Evolutionary conservation across 1,140 invertebrate genomes (phyloP).

Genomic region (Drosophila teissieri): DNA sequence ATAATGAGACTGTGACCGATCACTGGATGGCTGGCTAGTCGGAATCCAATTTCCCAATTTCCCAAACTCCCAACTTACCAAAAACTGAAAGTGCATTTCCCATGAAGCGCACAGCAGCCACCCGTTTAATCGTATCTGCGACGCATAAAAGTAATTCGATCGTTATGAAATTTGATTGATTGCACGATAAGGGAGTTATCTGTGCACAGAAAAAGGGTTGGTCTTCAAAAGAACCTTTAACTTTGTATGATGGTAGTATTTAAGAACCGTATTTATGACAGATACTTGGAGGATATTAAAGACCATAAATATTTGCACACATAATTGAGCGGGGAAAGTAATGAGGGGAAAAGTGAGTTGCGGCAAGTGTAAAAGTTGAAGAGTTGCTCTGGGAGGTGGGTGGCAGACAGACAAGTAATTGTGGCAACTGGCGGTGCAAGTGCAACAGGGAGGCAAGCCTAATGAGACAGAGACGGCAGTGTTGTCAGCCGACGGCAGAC

Average conservation of each 20-base stretch:
- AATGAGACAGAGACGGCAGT: background rate
- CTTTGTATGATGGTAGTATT: background rate
- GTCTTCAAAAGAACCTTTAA: background rate
- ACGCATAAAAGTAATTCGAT: conserved; percentile 4
- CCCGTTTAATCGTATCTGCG: background rate
- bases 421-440: conserved; percentile 22
- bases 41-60: conserved; percentile 24
- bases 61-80: conserved; percentile 15
- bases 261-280: background rate
- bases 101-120: conserved; percentile 26
- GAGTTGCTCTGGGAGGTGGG: conserved; percentile 8
- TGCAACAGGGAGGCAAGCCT: conserved; percentile 6
- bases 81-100: conserved; percentile 37
- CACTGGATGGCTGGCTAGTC: conserved; percentile 10
- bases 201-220: background rate
- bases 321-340: conserved; percentile 43
- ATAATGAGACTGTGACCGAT: conserved; percentile 47
- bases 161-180: conserved; percentile 12
- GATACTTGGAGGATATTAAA: background rate
- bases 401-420: conserved; percentile 47
- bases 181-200: conserved; percentile 3
- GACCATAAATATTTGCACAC: conserved; percentile 32
- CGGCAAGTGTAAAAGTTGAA: conserved; percentile 8
- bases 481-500: conserved; percentile 33
- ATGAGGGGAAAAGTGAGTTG: background rate